A percentile compares a stretch with the other conserved stretches of the same genome.
Evolutionary conservation across 1,140 invertebrate species (phyloP).

Genomic region (Bombus impatiens): DNA sequence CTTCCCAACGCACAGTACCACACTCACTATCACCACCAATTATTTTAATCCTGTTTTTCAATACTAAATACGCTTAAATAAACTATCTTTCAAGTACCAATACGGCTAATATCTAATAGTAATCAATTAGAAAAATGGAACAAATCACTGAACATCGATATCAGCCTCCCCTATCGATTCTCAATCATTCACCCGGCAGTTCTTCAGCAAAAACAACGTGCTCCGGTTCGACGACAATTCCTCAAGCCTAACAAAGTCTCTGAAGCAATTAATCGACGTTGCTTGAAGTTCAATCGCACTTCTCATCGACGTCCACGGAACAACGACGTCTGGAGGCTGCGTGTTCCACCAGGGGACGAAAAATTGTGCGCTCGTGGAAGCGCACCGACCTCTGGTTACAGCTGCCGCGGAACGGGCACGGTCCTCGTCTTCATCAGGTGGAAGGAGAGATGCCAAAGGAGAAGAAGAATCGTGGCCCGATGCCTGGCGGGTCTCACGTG

Average conservation of each 20-base stretch:
- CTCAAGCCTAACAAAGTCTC: no score
- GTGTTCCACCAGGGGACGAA: constrained; percentile 6
- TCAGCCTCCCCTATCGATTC: background rate
- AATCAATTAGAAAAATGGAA: background rate
- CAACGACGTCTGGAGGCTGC: background rate
- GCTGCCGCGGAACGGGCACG: constrained; percentile 38
- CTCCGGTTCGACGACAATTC: background rate
- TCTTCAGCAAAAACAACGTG: background rate
- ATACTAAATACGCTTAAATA: background rate
- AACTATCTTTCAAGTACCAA: background rate
- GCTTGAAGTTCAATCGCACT: background rate
- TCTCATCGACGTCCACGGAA: background rate
- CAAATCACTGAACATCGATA: background rate
- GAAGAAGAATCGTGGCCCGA: constrained; percentile 53
- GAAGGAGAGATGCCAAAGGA: constrained; percentile 60
- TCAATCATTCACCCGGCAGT: background rate
- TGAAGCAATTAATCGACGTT: background rate
- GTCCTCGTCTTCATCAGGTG: constrained; percentile 32
- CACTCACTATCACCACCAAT: constrained; percentile 25
- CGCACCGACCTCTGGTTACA: constrained; percentile 35
- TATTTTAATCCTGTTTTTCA: background rate
- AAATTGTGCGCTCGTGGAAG: constrained; percentile 24
- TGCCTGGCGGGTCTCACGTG: constrained; percentile 51
- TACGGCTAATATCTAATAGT: background rate
- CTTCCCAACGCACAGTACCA: background rate